Conservation (phyloP, 2,797 vertebrate genomes). For the Tachyglossus aculeatus region DNA sequence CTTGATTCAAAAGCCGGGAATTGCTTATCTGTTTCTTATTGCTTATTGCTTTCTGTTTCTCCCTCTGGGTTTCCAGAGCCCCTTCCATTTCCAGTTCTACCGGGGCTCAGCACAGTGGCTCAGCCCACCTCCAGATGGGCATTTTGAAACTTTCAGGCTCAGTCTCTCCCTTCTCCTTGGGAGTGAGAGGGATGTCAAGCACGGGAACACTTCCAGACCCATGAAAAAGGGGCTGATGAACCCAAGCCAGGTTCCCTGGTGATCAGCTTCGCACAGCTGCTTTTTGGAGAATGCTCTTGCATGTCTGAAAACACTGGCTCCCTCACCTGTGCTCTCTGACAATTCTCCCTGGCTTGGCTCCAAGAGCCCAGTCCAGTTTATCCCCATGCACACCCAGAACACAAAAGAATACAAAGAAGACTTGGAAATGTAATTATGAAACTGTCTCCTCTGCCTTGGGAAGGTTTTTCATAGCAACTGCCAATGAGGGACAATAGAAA, state of each 20-base stretch:
- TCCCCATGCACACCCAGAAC: slow-evolving; percentile 60
- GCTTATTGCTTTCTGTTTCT: no score
- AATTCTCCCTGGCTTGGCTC: slow-evolving; percentile 62
- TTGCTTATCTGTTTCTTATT: no score
- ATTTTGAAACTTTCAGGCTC: not conserved
- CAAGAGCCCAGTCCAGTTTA: slow-evolving; percentile 63
- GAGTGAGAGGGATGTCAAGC: slow-evolving; percentile 29
- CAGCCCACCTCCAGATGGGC: slow-evolving; percentile 29
- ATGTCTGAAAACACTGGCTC: slow-evolving; percentile 42
- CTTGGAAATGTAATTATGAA: slow-evolving; percentile 72
- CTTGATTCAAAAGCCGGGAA: slow-evolving; percentile 31
- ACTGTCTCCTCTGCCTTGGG: slow-evolving; percentile 61
- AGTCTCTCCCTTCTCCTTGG: not conserved
- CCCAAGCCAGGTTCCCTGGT: not conserved
- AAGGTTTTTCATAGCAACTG: slow-evolving; percentile 52
- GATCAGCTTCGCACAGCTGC: slow-evolving; percentile 26
- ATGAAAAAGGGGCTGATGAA: not conserved
- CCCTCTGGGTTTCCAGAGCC: no score
- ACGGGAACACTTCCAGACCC: slow-evolving; percentile 23
- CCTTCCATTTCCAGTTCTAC: no score
- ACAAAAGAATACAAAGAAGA: slow-evolving; percentile 70
- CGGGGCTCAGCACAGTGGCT: slow-evolving; percentile 27
- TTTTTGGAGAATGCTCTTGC: slow-evolving; percentile 45
- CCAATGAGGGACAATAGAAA: slow-evolving; percentile 55
- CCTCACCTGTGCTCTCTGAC: slow-evolving; percentile 49